phyloP scores from a whole-genome alignment of 2,888 invertebrate species.

The Philereme vetulata region DNA sequence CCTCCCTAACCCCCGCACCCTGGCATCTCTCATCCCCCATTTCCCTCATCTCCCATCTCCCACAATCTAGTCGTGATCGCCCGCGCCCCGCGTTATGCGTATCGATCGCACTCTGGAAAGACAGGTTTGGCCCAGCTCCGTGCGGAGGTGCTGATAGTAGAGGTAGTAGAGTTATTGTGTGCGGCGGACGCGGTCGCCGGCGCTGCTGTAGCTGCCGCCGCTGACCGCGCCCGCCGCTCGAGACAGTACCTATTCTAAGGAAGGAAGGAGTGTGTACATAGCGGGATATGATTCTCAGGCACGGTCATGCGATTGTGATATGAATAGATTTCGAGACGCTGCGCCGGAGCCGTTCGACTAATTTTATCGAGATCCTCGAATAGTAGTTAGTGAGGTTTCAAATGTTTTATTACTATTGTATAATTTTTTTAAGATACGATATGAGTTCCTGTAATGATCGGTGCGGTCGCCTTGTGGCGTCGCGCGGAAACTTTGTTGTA shows the following conservation, averaged over 20 bases:
- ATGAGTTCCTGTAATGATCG: conserved; percentile 83
- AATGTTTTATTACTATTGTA: conserved; percentile 83
- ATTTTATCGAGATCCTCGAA: conserved; percentile 81
- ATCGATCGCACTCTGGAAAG: conserved; percentile 70
- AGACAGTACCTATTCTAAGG: conserved; percentile 37
- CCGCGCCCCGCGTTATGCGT: conserved; percentile 66
- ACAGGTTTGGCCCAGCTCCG: conserved; percentile 63
- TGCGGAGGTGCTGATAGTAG: conserved; percentile 59
- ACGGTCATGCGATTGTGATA: conserved; percentile 84
- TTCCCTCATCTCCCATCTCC: conserved; percentile 33
- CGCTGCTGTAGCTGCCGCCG: conserved; percentile 35
- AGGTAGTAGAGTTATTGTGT: conserved; percentile 64
- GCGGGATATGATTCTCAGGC: conserved; percentile 82
- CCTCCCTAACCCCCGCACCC: conserved; percentile 68
- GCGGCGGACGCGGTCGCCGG: conserved; percentile 50
- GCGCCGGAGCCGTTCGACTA: conserved; percentile 80
- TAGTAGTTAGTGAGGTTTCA: conserved; percentile 83
- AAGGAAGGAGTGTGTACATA: conserved; percentile 81
- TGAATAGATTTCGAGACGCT: conserved; percentile 81
- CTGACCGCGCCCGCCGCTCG: conserved; percentile 46
- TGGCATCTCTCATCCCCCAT: conserved; percentile 26
- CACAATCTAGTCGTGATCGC: conserved; percentile 48
- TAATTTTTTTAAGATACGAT: conserved; percentile 82
- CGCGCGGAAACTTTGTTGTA: conserved; percentile 75
- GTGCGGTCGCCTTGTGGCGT: conserved; percentile 63